These are phyloP conservation scores for Orthonyx spaldingii DNA, from an alignment of 2,113 vertebrate genomes.

Conservation along the genomic window DNA sequence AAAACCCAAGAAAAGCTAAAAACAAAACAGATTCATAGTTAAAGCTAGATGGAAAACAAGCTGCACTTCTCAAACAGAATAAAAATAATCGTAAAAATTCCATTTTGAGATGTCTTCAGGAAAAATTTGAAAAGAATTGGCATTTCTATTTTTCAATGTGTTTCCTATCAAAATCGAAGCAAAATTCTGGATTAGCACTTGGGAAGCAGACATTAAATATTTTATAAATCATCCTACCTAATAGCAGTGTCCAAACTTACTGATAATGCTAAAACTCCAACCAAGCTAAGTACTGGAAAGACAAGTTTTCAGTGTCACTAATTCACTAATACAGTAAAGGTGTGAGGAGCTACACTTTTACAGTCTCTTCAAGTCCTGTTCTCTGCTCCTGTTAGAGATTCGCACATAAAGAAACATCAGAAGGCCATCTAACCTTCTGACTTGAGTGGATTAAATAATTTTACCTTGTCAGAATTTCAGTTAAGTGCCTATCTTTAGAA, in stretches of 20 bases:
- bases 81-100: background rate
- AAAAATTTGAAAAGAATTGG: background rate
- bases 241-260: background rate
- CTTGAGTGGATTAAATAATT: background rate
- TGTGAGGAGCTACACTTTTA: background rate
- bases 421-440: background rate
- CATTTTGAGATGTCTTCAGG: background rate
- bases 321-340: background rate
- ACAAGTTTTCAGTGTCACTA: background rate
- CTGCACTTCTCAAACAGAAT: background rate
- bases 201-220: background rate
- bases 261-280: background rate
- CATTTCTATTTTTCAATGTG: background rate
- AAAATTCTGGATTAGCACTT: background rate
- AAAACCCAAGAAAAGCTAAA: constrained; percentile 85
- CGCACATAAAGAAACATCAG: background rate
- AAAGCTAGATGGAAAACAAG: background rate
- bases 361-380: background rate
- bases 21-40: constrained; percentile 13
- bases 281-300: background rate
- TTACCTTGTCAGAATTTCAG: background rate
- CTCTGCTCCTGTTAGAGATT: background rate
- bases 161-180: background rate
- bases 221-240: background rate
- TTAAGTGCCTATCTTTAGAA: background rate